Percentiles rank a stretch among this genome's conserved stretches.
Evolutionary conservation across 2,113 vertebrate genomes (phyloP).

Genomic region (Rhinopithecus roxellana): DNA sequence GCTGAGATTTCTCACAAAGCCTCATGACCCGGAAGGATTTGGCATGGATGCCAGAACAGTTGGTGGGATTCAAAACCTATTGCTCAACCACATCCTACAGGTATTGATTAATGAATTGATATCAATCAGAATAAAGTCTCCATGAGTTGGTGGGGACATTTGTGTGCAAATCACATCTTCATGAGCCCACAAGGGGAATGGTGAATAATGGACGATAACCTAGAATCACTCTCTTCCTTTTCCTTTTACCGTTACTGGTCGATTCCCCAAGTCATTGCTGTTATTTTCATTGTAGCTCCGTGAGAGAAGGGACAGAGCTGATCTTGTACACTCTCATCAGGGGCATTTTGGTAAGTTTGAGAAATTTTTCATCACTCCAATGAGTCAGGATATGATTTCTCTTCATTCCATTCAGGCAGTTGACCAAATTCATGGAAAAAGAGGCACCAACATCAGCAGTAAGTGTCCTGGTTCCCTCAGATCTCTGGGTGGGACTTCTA

Average conservation of each 20-base stretch:
- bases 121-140: background rate
- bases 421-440: background rate
- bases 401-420: background rate
- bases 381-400: background rate
- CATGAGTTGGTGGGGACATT: background rate
- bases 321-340: background rate
- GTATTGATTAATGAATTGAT: background rate
- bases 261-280: background rate
- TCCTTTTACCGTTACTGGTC: background rate
- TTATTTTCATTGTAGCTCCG: background rate
- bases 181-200: background rate
- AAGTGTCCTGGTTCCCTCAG: too few relatives aligned
- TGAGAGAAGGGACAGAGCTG: background rate
- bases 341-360: background rate
- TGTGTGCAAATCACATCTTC: background rate
- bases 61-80: background rate
- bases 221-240: background rate
- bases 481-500: background rate
- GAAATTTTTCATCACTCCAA: background rate
- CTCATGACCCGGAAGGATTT: background rate
- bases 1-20: background rate
- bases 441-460: fast-evolving
- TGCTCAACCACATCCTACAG: background rate
- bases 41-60: background rate
- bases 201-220: background rate